Evolutionary conservation across 35 echinoderm and acorn worm genomes (phyloP), one percentile per base, ranked within the genome.

Genomic region (Eucidaris tribuloides): DNA sequence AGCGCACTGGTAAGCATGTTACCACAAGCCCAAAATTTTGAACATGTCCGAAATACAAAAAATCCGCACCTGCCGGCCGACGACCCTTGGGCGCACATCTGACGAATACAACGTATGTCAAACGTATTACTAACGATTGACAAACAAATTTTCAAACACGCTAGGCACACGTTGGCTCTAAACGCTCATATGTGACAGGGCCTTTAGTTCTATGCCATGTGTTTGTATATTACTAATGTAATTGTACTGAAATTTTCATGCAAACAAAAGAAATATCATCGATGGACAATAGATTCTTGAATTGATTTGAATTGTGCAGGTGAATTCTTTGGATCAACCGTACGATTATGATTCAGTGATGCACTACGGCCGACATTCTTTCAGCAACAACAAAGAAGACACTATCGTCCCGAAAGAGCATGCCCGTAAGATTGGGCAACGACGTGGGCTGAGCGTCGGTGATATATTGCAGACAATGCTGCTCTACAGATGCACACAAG

Each of bases 311-410:
- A 24, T 61, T 4, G 7, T 80, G 36, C 33, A 95, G 92, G 59
- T 95, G n/a, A 81, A 89, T 50, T 90, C 87, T 7, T 63, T 95
- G 5, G 77, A 71, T 39, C 92, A 95, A 35, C 85, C 71, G 18
- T 95, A 95, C 54, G 92, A 95, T 61, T 95, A 95, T 76, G 65
- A 90, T 45, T 95, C 92, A 14, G 65, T 90, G 11, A 95, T 95
- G 92, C 92, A 95, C 33, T 95, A 95, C 56, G 92, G 92, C 0
- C 58, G 35, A 0, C 74, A 50, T 1, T 62, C 68, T 33, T 95
- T 90, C 78, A 88, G 45, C 37, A 45, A 55, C 2, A 95, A 90
- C 78, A 28, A 49, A 28, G 56, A 77, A 50, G 43, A 64, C 13
- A 95, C 92, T 0, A 81, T 95, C 15, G 71, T 70, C 20, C 63